Percentiles rank a stretch among this genome's conserved stretches.
phyloP scores from a whole-genome alignment of 2,797 vertebrate species.

The Platyrinchus mystaceus region DNA sequence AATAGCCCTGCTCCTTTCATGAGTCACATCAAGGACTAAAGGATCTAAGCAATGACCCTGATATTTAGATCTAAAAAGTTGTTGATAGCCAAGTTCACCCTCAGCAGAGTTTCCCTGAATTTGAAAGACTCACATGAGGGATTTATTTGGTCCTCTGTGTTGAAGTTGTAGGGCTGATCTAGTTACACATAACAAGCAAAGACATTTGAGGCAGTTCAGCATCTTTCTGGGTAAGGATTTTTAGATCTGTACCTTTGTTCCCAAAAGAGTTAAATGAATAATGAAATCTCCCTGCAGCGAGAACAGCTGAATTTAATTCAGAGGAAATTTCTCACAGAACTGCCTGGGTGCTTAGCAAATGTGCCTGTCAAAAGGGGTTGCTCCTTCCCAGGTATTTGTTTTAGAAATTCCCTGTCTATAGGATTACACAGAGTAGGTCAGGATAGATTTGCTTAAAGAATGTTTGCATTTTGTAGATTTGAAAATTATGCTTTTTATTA shows the following conservation, averaged over 20 bases:
- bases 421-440: not conserved
- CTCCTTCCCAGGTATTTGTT: constrained; percentile 27
- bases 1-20: constrained; percentile 9
- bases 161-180: constrained; percentile 1
- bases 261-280: constrained; percentile 47
- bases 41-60: constrained; percentile 26
- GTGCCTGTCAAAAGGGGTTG: constrained; percentile 1
- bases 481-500: constrained; percentile 17
- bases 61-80: constrained; percentile 31
- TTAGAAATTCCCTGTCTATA: constrained; percentile 44
- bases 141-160: not conserved
- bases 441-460: not conserved
- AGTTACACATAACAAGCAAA: not conserved
- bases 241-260: constrained; percentile 44
- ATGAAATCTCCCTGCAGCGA: constrained; percentile 35
- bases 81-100: constrained; percentile 17
- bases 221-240: constrained; percentile 21
- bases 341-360: not conserved
- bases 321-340: constrained; percentile 28
- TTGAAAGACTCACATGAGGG: not conserved
- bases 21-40: constrained; percentile 1
- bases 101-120: not conserved
- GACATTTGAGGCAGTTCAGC: constrained; percentile 23
- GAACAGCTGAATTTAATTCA: constrained; percentile 54
- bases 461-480: not conserved